Evolutionary conservation across 2,797 vertebrate genomes (phyloP).

Genomic region (Xerus rutilus): DNA sequence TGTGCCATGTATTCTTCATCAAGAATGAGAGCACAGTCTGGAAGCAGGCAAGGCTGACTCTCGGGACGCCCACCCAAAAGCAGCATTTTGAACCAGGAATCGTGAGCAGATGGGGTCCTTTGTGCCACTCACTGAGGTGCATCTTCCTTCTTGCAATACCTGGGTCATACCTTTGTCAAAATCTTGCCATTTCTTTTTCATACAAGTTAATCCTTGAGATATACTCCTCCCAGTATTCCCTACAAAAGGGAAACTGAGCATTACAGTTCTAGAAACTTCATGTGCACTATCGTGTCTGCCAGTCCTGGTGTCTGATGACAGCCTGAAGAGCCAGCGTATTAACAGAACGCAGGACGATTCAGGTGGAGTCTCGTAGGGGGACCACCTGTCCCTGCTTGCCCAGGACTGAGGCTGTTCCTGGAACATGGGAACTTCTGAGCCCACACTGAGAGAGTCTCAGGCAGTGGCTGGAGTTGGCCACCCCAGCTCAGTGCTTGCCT

Average conservation of each 20-base stretch:
- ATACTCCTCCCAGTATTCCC: neutral
- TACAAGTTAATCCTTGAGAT: neutral
- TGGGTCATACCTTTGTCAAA: neutral
- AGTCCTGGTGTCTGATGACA: neutral
- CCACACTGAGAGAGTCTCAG: neutral
- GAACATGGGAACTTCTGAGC: neutral
- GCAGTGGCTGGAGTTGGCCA: no score
- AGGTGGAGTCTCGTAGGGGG: neutral
- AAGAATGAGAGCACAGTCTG: neutral
- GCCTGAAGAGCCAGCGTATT: no score
- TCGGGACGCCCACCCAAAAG: fast-evolving
- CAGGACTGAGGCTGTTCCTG: neutral
- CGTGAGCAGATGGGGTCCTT: neutral
- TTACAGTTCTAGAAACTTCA: fast-evolving
- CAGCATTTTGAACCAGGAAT: neutral
- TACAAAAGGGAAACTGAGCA: neutral
- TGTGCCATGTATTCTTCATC: no score
- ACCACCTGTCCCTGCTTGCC: neutral
- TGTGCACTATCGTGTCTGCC: fast-evolving
- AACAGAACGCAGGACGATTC: neutral
- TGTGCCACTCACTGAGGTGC: neutral
- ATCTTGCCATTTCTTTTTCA: neutral
- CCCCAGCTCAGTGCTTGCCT: neutral
- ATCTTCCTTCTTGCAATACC: neutral
- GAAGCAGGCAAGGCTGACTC: neutral